These are phyloP conservation scores for Drosophila macrothrix DNA, from an alignment of 2,888 invertebrate species.

Conservation along the genomic window DNA sequence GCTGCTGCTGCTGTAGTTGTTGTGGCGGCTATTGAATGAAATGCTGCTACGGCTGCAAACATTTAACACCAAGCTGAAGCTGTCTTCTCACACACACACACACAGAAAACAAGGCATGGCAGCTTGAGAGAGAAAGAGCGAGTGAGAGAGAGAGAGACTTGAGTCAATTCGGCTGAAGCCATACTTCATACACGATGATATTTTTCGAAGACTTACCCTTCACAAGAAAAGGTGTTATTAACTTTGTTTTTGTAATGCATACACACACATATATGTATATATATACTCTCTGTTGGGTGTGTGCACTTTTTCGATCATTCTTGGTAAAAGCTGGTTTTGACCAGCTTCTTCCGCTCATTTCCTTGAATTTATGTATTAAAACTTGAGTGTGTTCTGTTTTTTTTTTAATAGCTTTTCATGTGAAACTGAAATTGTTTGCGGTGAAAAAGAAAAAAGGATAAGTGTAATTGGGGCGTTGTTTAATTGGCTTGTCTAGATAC, in stretches of 20 bases:
- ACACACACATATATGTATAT: slow-evolving; percentile 7
- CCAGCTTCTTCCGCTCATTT: slow-evolving; percentile 79
- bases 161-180: slow-evolving; percentile 64
- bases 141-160: slow-evolving; percentile 26
- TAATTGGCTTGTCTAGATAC: slow-evolving; percentile 62
- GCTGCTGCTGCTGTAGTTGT: slow-evolving; percentile 59
- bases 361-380: slow-evolving; percentile 76
- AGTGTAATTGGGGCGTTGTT: slow-evolving; percentile 64
- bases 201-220: slow-evolving; percentile 66
- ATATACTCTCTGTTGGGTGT: slow-evolving; percentile 27
- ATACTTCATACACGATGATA: slow-evolving; percentile 62
- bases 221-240: slow-evolving; percentile 79
- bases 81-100: slow-evolving; percentile 61
- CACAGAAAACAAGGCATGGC: slow-evolving; percentile 1
- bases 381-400: slow-evolving; percentile 63
- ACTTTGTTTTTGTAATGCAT: slow-evolving; percentile 65
- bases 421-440: slow-evolving; percentile 72
- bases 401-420: slow-evolving; percentile 76
- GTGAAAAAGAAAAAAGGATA: slow-evolving; percentile 53
- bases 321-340: slow-evolving; percentile 77
- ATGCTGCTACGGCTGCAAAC: slow-evolving; percentile 74
- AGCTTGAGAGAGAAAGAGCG: slow-evolving; percentile 1
- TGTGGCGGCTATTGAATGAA: slow-evolving; percentile 74
- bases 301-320: slow-evolving; percentile 76
- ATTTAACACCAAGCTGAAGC: slow-evolving; percentile 76